Evolutionary conservation across 2,888 invertebrate species (phyloP), one percentile per base, ranked within the genome.

Genomic region (Pyrrhia umbra): DNA sequence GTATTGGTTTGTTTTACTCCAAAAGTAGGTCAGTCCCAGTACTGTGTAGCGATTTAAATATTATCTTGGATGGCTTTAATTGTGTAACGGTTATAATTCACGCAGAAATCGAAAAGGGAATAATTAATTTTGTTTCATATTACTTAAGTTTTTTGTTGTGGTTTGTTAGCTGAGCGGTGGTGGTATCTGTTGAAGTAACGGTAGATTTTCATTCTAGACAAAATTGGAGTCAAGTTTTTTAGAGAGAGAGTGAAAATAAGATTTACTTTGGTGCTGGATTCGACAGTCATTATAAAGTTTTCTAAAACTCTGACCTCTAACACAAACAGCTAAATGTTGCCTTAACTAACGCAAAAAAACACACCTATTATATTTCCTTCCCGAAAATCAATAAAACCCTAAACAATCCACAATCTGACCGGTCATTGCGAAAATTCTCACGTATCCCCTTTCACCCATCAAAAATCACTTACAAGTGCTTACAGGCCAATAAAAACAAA

Each of bases 401-500:
- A 63, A 68, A 59, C 54, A 77, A 77, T 75, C 62, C 45, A 15
- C 62, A 55, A 57, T 55, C 60, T 72, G 59, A 57, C 46, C 60
- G 16, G 8, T 68, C 68, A 54, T 71, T 72, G 46, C 37, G 6
- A 58, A 74, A 71, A 68, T 66, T 57, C 70, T 65, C 79, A 80
- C 82, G 81, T 82, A 65, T 64, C 23, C 50, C 45, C 52, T 50
- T n/a, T 34, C 58, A 57, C 66, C 76, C 64, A 84, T 85, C 79
- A 85, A 81, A 84, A 83, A 85, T 84, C 85, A 86, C 85, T 86
- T 83, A 83, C 78, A 80, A 79, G 71, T 77, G 77, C 80, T 84
- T 78, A 79, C 78, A 79, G 71, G 60, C 70, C 79, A 80, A 85
- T 88, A 88, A 88, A 88, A 88, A 81, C 79, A 71, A 83, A 86